Evolutionary conservation across 2,888 invertebrate species (phyloP).

Genomic region (Mechanitis mazaeus): DNA sequence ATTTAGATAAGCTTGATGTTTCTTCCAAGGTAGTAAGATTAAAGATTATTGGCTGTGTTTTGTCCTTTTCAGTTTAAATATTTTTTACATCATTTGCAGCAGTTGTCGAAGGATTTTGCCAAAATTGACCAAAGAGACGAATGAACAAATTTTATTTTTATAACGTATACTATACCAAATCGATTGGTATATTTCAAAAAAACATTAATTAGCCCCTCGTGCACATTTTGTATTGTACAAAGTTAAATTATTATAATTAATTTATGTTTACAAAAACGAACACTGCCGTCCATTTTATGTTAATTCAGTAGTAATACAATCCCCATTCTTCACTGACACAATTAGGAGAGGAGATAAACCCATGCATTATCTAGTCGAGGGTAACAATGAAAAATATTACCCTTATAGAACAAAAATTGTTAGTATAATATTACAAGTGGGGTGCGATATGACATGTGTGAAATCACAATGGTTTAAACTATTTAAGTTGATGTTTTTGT

Average conservation of each 20-base stretch:
- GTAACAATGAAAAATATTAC: conserved; percentile 64
- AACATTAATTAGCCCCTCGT: conserved; percentile 9
- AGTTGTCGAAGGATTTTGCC: no score
- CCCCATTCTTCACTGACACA: conserved; percentile 62
- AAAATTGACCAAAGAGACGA: no score
- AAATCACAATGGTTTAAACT: conserved; percentile 61
- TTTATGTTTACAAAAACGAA: conserved; percentile 55
- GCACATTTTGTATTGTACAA: conserved; percentile 5
- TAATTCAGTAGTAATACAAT: conserved; percentile 68
- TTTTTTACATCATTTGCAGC: no score
- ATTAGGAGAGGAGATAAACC: conserved; percentile 70
- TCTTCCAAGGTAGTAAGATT: no score
- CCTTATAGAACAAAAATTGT: conserved; percentile 63
- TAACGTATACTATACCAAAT: no score
- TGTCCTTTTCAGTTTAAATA: no score
- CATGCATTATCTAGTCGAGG: conserved; percentile 73
- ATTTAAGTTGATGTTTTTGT: conserved; percentile 45
- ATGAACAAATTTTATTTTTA: no score
- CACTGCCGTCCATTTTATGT: conserved; percentile 56
- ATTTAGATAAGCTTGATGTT: no score
- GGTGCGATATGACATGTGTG: conserved; percentile 69
- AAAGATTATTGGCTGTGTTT: no score
- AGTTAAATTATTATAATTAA: conserved; percentile 60
- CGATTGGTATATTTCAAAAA: no score
- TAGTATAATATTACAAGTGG: conserved; percentile 73